phyloP scores from a whole-genome alignment of 2,888 invertebrate genomes.

The Tetragonisca angustula region DNA sequence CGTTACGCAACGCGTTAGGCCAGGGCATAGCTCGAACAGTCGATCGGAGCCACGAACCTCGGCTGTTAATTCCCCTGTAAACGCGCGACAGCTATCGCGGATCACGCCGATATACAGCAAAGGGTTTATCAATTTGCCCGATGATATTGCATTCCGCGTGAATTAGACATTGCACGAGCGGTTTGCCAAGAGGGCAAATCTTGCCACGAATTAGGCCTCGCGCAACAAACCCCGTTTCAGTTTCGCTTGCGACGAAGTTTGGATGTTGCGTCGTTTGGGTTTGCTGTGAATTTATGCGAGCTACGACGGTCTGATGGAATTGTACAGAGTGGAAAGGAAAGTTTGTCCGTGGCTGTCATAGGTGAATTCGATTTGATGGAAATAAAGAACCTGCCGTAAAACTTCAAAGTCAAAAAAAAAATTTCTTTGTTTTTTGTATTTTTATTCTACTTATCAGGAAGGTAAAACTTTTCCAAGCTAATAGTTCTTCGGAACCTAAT shows the following conservation, averaged over 20 bases:
- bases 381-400: too few species aligned
- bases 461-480: too few species aligned
- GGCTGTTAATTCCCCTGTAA: conserved; percentile 43
- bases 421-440: too few species aligned
- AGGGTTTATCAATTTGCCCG: conserved; percentile 8
- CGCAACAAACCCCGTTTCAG: not conserved
- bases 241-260: not conserved
- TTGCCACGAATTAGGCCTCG: not conserved
- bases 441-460: too few species aligned
- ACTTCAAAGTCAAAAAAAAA: too few species aligned
- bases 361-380: too few species aligned
- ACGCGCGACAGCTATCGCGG: not conserved
- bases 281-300: too few species aligned
- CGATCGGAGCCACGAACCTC: conserved; percentile 45
- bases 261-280: too few species aligned
- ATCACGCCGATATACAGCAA: not conserved
- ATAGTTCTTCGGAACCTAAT: too few species aligned
- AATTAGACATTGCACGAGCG: not conserved
- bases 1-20: conserved; percentile 55
- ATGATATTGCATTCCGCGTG: conserved; percentile 3
- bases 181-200: not conserved
- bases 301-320: too few species aligned
- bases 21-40: not conserved
- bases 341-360: too few species aligned
- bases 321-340: too few species aligned